A percentile compares a stretch with the other conserved stretches of the same genome.
phyloP scores from a whole-genome alignment of 35 echinoderm and acorn worm genomes.

The Strongylocentrotus purpuratus region DNA sequence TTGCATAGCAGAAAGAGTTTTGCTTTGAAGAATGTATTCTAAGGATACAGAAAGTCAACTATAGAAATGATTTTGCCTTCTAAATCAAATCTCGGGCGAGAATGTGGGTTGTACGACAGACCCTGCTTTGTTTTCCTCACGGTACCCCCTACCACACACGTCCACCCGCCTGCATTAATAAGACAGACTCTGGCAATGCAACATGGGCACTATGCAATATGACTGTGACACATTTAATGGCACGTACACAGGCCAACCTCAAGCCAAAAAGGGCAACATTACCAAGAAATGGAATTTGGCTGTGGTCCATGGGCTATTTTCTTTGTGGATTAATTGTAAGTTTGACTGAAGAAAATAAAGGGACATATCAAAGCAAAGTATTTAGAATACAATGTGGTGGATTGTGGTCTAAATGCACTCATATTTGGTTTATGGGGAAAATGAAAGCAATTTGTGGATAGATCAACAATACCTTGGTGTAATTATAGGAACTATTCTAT shows the following conservation, averaged over 20 bases:
- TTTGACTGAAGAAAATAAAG: not conserved
- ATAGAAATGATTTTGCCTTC: not conserved
- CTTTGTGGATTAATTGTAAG: not conserved
- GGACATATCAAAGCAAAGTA: not conserved
- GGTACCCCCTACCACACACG: not conserved
- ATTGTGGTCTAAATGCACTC: not conserved
- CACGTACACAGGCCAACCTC: not conserved
- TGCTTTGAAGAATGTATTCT: not conserved
- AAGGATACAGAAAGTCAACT: not conserved
- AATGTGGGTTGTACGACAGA: not conserved
- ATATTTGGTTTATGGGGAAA: not conserved
- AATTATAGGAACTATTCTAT: not conserved
- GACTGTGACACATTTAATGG: not conserved
- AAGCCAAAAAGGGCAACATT: not conserved
- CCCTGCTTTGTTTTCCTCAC: not conserved
- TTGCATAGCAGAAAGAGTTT: not conserved
- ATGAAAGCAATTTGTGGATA: not conserved
- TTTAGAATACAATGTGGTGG: not conserved
- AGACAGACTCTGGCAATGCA: not conserved
- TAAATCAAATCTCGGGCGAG: not conserved
- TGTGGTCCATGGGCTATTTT: not conserved
- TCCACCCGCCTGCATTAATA: not conserved
- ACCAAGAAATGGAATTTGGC: conserved; percentile 2
- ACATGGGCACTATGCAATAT: not conserved
- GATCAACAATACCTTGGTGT: not conserved